A percentile compares a stretch with the other conserved stretches of the same genome.
phyloP scores from a whole-genome alignment of 2,888 invertebrate species.

The Aspidapion aeneum region DNA sequence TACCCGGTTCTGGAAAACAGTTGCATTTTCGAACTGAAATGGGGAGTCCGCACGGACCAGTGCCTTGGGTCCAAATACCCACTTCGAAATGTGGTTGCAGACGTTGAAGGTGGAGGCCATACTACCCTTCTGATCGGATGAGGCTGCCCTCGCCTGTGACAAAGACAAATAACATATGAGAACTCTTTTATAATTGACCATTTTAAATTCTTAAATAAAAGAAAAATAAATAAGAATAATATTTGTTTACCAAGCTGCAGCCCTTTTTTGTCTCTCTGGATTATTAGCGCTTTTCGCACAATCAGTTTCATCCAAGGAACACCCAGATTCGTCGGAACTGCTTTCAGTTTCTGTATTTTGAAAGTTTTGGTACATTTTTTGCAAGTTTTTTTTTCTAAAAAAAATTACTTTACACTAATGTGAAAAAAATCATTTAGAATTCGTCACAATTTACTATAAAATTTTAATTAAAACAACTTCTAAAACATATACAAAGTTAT shows the following conservation, averaged over 20 bases:
- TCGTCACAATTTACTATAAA: background rate
- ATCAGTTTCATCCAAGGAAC: background rate
- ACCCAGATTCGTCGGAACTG: background rate
- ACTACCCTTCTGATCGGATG: conserved; percentile 29
- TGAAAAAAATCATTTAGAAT: background rate
- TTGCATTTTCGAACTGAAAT: conserved; percentile 52
- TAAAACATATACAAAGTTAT: no score
- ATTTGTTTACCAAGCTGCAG: background rate
- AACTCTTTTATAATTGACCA: background rate
- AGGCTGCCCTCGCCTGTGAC: background rate
- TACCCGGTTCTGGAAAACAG: conserved; percentile 55
- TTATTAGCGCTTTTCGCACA: background rate
- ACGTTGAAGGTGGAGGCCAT: conserved; percentile 39
- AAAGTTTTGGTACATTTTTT: background rate
- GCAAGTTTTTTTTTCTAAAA: background rate
- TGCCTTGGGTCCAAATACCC: conserved; percentile 27
- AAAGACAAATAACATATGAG: background rate
- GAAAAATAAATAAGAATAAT: no score
- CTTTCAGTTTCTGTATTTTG: background rate
- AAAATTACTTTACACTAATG: background rate
- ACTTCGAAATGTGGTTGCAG: conserved; percentile 26
- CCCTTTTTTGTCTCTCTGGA: background rate
- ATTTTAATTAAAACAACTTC: background rate
- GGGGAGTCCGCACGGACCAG: conserved; percentile 41
- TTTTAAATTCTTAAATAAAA: background rate